A percentile compares a stretch with the other conserved stretches of the same genome.
Conservation (phyloP, 1,140 invertebrate genomes). For the Bathynomus jamesi region DNA sequence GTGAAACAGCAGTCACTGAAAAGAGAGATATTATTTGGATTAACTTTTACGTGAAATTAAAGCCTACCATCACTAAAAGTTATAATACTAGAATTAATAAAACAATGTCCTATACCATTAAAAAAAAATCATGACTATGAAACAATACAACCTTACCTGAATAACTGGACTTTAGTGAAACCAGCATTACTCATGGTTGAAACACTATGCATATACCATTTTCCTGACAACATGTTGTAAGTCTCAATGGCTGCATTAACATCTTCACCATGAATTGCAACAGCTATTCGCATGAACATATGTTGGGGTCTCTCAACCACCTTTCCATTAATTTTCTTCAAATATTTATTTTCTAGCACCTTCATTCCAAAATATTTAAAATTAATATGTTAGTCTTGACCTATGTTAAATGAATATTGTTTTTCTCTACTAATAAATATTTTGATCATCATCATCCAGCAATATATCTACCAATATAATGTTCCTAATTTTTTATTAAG, state of each 20-base stretch:
- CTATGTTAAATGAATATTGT: no score
- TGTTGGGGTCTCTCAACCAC: slow-evolving; percentile 94
- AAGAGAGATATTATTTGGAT: no score
- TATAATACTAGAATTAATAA: no score
- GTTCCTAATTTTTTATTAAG: no score
- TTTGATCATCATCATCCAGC: no score
- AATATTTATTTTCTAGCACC: slow-evolving; percentile 90
- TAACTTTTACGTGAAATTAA: no score
- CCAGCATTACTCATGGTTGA: slow-evolving; percentile 94
- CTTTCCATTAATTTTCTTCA: slow-evolving; percentile 88
- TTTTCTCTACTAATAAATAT: no score
- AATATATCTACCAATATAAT: no score
- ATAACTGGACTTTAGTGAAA: slow-evolving; percentile 82
- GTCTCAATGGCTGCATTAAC: slow-evolving; percentile 91
- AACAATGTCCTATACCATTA: no score
- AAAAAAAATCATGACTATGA: no score
- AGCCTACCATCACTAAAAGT: no score
- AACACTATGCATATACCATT: slow-evolving; percentile 96
- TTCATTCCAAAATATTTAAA: slow-evolving; percentile 40
- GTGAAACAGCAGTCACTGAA: slow-evolving; percentile 85
- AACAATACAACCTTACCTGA: slow-evolving; percentile 60
- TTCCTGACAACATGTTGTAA: slow-evolving; percentile 90
- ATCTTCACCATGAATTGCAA: slow-evolving; percentile 92
- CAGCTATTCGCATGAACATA: slow-evolving; percentile 94
- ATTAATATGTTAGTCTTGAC: no score